Evolutionary conservation across 2,888 invertebrate species (phyloP).

Genomic region (Taenaris catops): DNA sequence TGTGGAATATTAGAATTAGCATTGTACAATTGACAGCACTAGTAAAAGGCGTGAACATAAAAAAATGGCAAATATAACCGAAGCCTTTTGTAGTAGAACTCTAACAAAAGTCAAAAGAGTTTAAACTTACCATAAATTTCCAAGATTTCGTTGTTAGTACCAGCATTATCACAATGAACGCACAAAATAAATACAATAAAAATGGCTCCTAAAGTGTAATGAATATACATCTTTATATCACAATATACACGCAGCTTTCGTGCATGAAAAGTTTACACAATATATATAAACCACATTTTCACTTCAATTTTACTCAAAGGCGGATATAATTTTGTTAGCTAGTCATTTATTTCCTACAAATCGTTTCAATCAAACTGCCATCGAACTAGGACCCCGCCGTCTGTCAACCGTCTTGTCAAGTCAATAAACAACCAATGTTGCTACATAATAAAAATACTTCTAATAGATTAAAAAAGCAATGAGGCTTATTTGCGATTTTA

Average conservation of each 20-base stretch:
- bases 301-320: constrained; percentile 46
- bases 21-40: constrained; percentile 17
- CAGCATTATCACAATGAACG: constrained; percentile 76
- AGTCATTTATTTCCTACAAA: constrained; percentile 58
- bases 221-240: constrained; percentile 68
- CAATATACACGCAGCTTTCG: constrained; percentile 52
- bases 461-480: constrained; percentile 21
- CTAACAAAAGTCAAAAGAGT: constrained; percentile 3
- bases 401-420: constrained; percentile 77
- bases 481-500: constrained; percentile 34
- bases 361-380: constrained; percentile 58
- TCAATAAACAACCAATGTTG: constrained; percentile 76
- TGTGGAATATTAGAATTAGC: constrained; percentile 11
- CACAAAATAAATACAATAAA: constrained; percentile 78
- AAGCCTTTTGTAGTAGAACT: not conserved
- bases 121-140: constrained; percentile 66
- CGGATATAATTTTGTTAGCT: constrained; percentile 51
- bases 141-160: constrained; percentile 71
- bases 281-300: constrained; percentile 68
- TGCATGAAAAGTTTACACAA: constrained; percentile 53
- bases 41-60: constrained; percentile 18
- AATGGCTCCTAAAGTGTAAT: constrained; percentile 75
- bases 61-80: not conserved
- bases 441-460: constrained; percentile 25
- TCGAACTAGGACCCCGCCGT: constrained; percentile 65